These are phyloP conservation scores for Haliclona indistincta DNA, from an alignment of 37 sponge, comb jelly and placozoan species.

Conservation along the genomic window DNA sequence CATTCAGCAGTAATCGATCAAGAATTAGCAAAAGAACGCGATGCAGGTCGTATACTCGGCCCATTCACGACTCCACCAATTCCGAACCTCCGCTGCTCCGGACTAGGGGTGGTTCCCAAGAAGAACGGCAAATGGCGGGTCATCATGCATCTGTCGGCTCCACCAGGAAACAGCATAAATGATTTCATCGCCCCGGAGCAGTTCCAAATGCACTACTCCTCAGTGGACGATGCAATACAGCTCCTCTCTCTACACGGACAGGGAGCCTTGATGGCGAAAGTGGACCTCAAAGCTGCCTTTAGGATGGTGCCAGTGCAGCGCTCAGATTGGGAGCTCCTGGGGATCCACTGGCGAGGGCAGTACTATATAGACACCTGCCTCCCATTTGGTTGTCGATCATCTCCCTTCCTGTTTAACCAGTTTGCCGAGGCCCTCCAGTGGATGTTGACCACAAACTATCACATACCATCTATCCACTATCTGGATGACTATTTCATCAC, in stretches of 20 bases:
- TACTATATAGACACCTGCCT: constrained; percentile 39
- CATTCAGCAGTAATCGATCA: constrained; percentile 27
- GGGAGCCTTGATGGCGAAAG: constrained; percentile 34
- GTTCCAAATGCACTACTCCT: constrained; percentile 17
- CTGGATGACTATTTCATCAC: constrained; percentile 36
- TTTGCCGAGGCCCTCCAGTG: constrained; percentile 38
- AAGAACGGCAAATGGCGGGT: constrained; percentile 37
- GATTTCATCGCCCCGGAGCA: constrained; percentile 11
- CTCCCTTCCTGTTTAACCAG: constrained; percentile 50
- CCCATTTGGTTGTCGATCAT: constrained; percentile 38
- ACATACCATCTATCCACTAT: constrained; percentile 20
- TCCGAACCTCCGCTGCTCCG: constrained; percentile 32
- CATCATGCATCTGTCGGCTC: constrained; percentile 51
- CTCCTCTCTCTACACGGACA: constrained; percentile 2
- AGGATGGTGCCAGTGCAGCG: constrained; percentile 35
- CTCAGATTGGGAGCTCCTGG: constrained; percentile 38
- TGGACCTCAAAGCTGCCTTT: constrained; percentile 45
- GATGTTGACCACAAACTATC: constrained; percentile 22
- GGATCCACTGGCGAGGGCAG: constrained; percentile 30
- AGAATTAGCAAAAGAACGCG: constrained; percentile 16
- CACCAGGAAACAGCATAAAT: constrained; percentile 13
- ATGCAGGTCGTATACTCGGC: constrained; percentile 5
- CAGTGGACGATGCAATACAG: constrained; percentile 34
- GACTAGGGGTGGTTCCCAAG: constrained; percentile 45
- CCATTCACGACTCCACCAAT: constrained; percentile 21